Evolutionary conservation across 1,140 invertebrate genomes (phyloP), one percentile per base, ranked within the genome.

Genomic region (Bombus ignitus): DNA sequence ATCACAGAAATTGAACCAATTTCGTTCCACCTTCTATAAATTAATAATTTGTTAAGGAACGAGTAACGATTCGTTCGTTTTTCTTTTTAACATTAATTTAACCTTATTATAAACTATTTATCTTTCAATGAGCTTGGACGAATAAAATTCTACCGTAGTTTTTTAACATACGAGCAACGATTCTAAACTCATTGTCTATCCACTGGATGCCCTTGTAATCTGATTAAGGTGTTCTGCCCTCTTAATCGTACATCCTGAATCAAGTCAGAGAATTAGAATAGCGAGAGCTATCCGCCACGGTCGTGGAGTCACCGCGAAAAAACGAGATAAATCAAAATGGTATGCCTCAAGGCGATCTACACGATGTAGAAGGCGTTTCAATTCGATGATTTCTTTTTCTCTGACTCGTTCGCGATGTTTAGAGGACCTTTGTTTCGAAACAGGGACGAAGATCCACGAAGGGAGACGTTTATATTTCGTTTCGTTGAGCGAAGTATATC

Each of bases 221-320:
- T 18, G 32, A 71, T 72, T 39, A 72, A 71, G 79, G 79, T 57
- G 35, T 32, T 42, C 53, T 35, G 53, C 10, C 37, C 32, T 39
- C 10, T 66, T 44, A n/a, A 59, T 66, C 44, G 70, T 65, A 22
- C n/a, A 35, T 72, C 68, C 66, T 80, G 47, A 10, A 66, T n/a
- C 66, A 25, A 22, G 10, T 0, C 35, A n/a, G 18, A 22, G 44
- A 78, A 79, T 85, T 78, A 59, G 65, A 84, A 77, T 78, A 25
- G 66, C 32, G 25, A 73, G 18, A 25, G 59, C 35, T 28, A 42
- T 66, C 9, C 39, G 72, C 82, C 66, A 53, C 44, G 78, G n/a
- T 70, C 28, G 47, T 12, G 28, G 18, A 44, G 42, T 66, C 37
- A 22, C 25, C 28, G 75, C 75, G 44, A 47, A 59, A 44, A 75